Conservation (phyloP, 2,888 invertebrate genomes). For the Podotricha telesiphe region DNA sequence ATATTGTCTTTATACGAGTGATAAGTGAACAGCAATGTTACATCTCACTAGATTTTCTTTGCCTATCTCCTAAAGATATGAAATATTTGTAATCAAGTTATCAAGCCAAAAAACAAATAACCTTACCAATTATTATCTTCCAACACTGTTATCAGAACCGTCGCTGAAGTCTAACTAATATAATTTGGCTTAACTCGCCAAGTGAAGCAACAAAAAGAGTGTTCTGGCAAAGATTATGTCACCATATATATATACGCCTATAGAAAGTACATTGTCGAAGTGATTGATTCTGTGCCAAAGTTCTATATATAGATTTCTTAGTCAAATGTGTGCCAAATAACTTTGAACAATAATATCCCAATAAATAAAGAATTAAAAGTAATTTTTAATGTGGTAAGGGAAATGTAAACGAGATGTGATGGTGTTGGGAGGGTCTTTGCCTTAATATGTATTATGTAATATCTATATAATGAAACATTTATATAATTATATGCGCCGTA, state of each 20-base stretch:
- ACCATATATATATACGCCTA: conserved; percentile 22
- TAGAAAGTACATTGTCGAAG: conserved; percentile 37
- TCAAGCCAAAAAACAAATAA: conserved; percentile 24
- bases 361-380: conserved; percentile 29
- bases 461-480: conserved; percentile 22
- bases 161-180: conserved; percentile 34
- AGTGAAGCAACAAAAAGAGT: conserved; percentile 34
- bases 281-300: conserved; percentile 41
- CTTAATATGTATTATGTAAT: background rate
- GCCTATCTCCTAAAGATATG: background rate
- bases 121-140: conserved; percentile 23
- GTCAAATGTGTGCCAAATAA: conserved; percentile 41
- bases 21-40: background rate
- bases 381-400: conserved; percentile 28
- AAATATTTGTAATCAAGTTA: background rate
- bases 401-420: conserved; percentile 24
- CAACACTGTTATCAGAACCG: conserved; percentile 25
- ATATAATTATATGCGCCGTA: background rate
- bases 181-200: conserved; percentile 33
- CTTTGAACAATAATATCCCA: conserved; percentile 30
- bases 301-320: conserved; percentile 38
- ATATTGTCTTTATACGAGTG: too few species aligned
- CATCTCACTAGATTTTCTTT: background rate
- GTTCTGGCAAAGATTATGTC: conserved; percentile 32
- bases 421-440: conserved; percentile 8